Evolutionary conservation across 2,888 invertebrate species (phyloP), one percentile per base, ranked within the genome.

Genomic region (Agriopis aurantiaria): DNA sequence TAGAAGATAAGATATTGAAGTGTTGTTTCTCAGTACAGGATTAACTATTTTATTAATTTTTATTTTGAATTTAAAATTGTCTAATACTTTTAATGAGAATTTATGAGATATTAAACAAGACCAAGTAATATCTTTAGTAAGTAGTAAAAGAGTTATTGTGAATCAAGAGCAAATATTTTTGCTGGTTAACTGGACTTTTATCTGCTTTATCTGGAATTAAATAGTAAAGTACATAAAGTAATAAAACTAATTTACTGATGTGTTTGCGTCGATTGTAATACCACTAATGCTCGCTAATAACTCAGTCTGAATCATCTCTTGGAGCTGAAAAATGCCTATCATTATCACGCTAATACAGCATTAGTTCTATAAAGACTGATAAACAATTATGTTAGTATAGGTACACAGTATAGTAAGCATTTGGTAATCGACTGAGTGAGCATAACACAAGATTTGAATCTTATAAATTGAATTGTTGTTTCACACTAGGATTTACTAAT

Each of bases 261-360:
- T 53, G 62, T 62, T 62, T 62, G 43, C 45, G 62, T 53, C 52
- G 58, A 8, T 17, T 51, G 3, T 45, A 62, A 62, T 62, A 53
- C 33, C 62, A 23, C 53, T 62, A 62, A 62, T 62, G n/a, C 43
- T 12, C 40, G 23, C 62, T 53, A 62, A 53, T 62, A 53, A 52
- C 33, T 52, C 52, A 52, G 45, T 6, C 53, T 53, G 62, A 62
- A 52, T 62, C 53, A 53, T 62, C 53, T 53, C 45, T 53, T 45
- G n/a, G 14, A n/a, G 12, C 33, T 45, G 52, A 62, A 62, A 62
- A 62, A 62, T 8, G 23, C n/a, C 45, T 53, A 23, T 52, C 45
- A 62, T 62, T 62, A 53, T 45, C 52, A 49, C 11, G 4, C 3
- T 62, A 46, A 62, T 62, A 51, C 17, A 51, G 12, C 33, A 51